phyloP scores from a whole-genome alignment of 2,797 vertebrate genomes.

The Peromyscus eremicus region DNA sequence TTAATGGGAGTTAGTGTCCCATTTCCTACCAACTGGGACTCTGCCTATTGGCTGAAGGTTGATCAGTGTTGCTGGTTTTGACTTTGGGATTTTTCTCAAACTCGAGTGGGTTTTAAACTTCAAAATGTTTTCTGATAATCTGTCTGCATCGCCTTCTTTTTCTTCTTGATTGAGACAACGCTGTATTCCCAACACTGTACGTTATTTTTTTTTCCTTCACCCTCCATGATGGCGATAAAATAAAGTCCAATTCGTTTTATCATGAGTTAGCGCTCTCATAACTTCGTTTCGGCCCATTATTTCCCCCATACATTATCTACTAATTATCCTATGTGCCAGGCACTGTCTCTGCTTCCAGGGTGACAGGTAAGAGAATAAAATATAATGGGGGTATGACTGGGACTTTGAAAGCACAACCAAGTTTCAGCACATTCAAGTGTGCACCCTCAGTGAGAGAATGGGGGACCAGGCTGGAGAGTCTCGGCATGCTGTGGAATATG shows the following conservation, averaged over 20 bases:
- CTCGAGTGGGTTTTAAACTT: not conserved
- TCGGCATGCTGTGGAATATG: accelerated
- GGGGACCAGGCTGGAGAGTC: not conserved
- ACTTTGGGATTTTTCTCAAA: not conserved
- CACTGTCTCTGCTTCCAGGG: not conserved
- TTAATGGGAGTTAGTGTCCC: not conserved
- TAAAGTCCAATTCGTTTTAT: not conserved
- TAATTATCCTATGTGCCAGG: not conserved
- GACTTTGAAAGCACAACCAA: not conserved
- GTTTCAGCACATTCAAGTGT: not conserved
- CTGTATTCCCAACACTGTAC: not conserved
- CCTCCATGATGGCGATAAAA: not conserved
- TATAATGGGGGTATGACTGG: not conserved
- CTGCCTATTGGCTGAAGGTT: not conserved
- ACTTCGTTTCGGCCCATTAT: not conserved
- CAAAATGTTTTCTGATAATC: not conserved
- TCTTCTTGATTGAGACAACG: not conserved
- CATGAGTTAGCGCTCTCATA: not conserved
- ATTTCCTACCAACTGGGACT: slow-evolving; percentile 1
- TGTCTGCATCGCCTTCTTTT: not conserved
- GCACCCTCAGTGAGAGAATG: accelerated
- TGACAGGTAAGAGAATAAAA: not conserved
- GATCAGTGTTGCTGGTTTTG: not conserved
- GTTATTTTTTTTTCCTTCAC: not conserved
- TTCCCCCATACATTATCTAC: not conserved